phyloP scores from a whole-genome alignment of 2,113 vertebrate genomes.

The Sporophila hypoxantha region DNA sequence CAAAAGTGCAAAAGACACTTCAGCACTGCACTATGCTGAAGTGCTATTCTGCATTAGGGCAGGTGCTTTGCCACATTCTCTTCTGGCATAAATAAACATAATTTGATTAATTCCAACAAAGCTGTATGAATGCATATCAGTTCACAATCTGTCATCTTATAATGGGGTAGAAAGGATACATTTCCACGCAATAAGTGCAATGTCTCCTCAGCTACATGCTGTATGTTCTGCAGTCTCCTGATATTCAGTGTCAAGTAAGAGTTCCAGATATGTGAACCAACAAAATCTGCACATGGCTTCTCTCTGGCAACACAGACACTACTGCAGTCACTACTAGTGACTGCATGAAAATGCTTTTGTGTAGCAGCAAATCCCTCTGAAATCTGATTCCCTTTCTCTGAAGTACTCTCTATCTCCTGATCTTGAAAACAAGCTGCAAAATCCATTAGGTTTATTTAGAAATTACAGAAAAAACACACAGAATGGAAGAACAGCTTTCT shows the following conservation, averaged over 20 bases:
- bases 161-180: background rate
- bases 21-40: background rate
- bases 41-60: background rate
- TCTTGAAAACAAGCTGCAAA: background rate
- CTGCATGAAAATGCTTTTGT: background rate
- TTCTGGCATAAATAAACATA: background rate
- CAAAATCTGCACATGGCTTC: background rate
- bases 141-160: background rate
- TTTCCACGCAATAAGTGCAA: background rate
- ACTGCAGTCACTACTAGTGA: background rate
- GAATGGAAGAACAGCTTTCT: background rate
- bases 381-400: background rate
- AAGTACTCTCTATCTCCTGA: background rate
- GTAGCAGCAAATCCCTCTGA: background rate
- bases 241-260: background rate
- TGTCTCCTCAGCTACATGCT: background rate
- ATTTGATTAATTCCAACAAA: background rate
- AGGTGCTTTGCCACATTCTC: background rate
- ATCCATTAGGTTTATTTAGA: background rate
- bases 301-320: background rate
- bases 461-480: background rate
- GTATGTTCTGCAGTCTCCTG: background rate
- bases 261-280: background rate
- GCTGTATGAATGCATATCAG: background rate
- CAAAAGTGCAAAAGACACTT: background rate